Conservation (phyloP, 2,113 vertebrate genomes). For the Scortum barcoo region DNA sequence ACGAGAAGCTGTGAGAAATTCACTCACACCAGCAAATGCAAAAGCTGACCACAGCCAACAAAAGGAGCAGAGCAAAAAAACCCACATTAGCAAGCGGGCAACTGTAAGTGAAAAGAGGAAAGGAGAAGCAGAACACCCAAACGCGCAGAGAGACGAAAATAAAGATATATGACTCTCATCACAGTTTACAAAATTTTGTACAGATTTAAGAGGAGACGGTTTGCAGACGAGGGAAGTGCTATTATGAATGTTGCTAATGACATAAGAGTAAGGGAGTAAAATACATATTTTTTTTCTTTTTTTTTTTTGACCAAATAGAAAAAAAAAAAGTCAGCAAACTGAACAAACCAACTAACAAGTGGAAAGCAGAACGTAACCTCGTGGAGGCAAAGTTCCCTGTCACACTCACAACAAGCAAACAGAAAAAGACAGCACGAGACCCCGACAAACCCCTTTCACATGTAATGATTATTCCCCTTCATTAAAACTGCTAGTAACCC, state of each 20-base stretch:
- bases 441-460: constrained; percentile 76
- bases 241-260: constrained; percentile 30
- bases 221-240: constrained; percentile 35
- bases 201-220: constrained; percentile 34
- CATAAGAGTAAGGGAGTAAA: constrained; percentile 15
- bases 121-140: constrained; percentile 42
- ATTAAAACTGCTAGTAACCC: constrained; percentile 85
- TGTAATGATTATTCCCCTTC: constrained; percentile 78
- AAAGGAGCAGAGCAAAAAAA: constrained; percentile 69
- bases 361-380: constrained; percentile 7
- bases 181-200: constrained; percentile 37
- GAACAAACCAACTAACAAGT: constrained; percentile 8
- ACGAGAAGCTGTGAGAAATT: constrained; percentile 82
- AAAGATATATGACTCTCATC: constrained; percentile 41
- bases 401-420: constrained; percentile 52
- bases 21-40: constrained; percentile 80
- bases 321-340: not conserved
- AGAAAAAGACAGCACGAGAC: constrained; percentile 62
- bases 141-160: constrained; percentile 53
- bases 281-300: constrained; percentile 27
- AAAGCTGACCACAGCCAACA: constrained; percentile 80
- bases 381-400: constrained; percentile 33
- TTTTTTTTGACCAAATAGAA: not conserved
- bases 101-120: constrained; percentile 64
- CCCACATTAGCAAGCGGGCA: constrained; percentile 57